These are phyloP conservation scores for Ormyrus rosae DNA, from an alignment of 2,888 invertebrate genomes.

Conservation along the genomic window DNA sequence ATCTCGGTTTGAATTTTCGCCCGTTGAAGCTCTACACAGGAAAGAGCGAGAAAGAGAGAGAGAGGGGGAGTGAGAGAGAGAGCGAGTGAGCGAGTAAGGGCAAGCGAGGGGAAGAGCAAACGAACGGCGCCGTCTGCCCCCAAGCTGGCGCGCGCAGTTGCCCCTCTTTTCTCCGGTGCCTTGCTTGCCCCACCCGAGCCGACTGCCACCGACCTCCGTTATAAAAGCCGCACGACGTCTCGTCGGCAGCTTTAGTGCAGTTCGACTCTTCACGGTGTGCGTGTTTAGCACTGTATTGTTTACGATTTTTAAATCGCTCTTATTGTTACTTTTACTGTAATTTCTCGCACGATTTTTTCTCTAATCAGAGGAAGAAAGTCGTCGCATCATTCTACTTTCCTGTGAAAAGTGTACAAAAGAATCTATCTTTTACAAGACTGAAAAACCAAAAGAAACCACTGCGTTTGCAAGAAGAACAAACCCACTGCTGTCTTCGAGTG, in stretches of 20 bases:
- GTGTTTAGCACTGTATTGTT: not conserved
- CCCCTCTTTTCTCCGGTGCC: too few relatives aligned
- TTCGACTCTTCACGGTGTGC: slow-evolving; percentile 1
- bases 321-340: too few relatives aligned
- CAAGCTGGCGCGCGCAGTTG: not conserved
- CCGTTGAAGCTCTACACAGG: not conserved
- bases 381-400: too few relatives aligned
- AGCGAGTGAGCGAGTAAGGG: not conserved
- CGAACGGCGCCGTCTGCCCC: not conserved
- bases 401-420: too few relatives aligned
- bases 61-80: not conserved
- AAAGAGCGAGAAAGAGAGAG: not conserved
- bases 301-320: too few relatives aligned
- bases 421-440: too few relatives aligned
- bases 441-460: too few relatives aligned
- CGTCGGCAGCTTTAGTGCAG: slow-evolving; percentile 50
- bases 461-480: too few relatives aligned
- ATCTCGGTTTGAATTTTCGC: slow-evolving; percentile 19
- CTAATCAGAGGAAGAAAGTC: too few relatives aligned
- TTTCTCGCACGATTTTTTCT: too few relatives aligned
- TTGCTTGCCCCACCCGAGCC: slow-evolving; percentile 31
- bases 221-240: slow-evolving; percentile 56
- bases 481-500: too few relatives aligned
- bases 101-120: not conserved
- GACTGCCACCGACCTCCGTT: slow-evolving; percentile 30